Evolutionary conservation across 2,113 vertebrate genomes (phyloP).

Genomic region (Papio anubis): DNA sequence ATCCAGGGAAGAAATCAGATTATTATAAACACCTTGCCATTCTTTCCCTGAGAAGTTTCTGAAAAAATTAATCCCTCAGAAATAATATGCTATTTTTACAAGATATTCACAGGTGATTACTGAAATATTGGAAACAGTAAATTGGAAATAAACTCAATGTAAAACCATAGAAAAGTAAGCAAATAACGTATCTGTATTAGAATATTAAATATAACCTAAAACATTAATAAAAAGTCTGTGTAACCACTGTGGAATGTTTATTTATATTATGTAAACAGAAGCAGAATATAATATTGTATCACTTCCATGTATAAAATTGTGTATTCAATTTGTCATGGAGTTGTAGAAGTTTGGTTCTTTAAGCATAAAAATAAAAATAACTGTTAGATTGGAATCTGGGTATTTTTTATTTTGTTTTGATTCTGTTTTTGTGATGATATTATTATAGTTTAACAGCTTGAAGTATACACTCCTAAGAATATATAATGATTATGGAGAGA

Average conservation of each 20-base stretch:
- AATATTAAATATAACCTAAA: constrained; percentile 23
- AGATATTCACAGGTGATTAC: neutral
- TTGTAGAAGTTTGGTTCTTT: neutral
- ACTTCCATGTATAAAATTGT: neutral
- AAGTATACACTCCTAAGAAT: neutral
- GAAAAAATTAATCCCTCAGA: neutral
- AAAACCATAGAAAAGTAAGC: neutral
- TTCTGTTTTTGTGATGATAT: neutral
- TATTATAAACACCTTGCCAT: neutral
- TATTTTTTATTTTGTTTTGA: constrained; percentile 9
- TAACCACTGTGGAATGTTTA: neutral
- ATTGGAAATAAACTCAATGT: neutral
- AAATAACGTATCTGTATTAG: neutral
- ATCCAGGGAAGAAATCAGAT: neutral
- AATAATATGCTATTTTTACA: neutral
- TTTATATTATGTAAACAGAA: neutral
- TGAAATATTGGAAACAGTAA: neutral
- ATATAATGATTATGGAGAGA: neutral
- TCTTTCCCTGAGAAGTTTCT: neutral
- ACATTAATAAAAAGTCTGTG: neutral
- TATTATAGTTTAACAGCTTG: neutral
- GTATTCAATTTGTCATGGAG: neutral
- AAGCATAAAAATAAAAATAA: neutral
- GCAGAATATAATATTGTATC: neutral
- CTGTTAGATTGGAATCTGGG: neutral